Evolutionary conservation across 2,797 vertebrate species (phyloP).

Genomic region (Enoplosus armatus): DNA sequence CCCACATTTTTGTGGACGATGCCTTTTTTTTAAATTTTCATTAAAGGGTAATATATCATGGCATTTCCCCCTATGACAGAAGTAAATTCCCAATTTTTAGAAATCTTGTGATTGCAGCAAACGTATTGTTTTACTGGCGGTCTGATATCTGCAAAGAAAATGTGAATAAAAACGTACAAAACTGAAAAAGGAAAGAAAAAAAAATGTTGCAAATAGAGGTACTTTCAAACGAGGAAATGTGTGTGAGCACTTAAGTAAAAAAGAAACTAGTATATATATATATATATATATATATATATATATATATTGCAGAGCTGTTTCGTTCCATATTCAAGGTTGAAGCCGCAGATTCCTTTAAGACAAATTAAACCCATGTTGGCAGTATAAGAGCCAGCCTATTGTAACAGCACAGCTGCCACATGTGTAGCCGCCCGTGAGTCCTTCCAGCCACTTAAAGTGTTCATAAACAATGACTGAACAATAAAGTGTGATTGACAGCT

Average conservation of each 20-base stretch:
- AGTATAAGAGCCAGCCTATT: slow-evolving; percentile 56
- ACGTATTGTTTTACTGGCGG: no score
- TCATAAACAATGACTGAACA: slow-evolving; percentile 78
- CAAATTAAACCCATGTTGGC: slow-evolving; percentile 78
- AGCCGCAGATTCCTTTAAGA: slow-evolving; percentile 66
- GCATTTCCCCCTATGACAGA: background rate
- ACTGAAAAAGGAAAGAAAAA: background rate
- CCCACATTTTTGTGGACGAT: background rate
- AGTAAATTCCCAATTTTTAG: background rate
- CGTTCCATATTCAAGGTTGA: slow-evolving; percentile 50
- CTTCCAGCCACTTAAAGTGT: slow-evolving; percentile 78
- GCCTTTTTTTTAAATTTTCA: background rate
- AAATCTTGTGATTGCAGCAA: background rate
- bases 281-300: slow-evolving; percentile 67
- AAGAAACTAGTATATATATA: slow-evolving; percentile 54
- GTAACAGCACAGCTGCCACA: slow-evolving; percentile 69
- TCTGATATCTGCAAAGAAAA: slow-evolving; percentile 1
- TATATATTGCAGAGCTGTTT: slow-evolving; percentile 53
- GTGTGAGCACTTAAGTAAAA: slow-evolving; percentile 64
- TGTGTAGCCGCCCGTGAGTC: slow-evolving; percentile 69
- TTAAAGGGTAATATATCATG: background rate
- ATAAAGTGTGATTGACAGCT: slow-evolving; percentile 80
- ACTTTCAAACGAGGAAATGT: slow-evolving; percentile 29
- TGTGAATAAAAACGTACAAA: background rate
- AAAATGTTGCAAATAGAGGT: background rate